Conservation (phyloP, 1,140 invertebrate species). For the Stegodyphus mimosarum region DNA sequence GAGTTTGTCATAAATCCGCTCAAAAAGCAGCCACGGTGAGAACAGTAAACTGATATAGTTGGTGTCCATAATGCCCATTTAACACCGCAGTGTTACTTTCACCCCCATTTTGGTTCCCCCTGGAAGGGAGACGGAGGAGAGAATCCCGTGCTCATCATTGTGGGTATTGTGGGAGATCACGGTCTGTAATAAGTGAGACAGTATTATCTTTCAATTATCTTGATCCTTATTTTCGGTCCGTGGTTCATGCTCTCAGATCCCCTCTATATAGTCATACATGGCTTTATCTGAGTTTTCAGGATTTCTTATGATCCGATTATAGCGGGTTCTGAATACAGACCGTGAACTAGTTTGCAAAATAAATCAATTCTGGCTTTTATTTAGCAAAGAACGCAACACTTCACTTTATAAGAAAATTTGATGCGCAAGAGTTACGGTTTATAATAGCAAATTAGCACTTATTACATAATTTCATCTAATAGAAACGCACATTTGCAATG, state of each 20-base stretch:
- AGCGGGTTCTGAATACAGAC: too few species aligned
- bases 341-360: too few species aligned
- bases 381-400: too few species aligned
- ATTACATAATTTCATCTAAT: too few species aligned
- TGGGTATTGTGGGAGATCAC: constrained; percentile 30
- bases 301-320: too few species aligned
- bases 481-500: too few species aligned
- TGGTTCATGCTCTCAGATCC: not conserved
- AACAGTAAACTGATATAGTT: constrained; percentile 58
- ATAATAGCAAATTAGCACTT: too few species aligned
- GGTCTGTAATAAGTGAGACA: constrained; percentile 11
- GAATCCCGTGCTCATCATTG: not conserved
- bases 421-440: too few species aligned
- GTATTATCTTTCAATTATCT: constrained; percentile 58
- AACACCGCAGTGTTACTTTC: constrained; percentile 20
- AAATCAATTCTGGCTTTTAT: too few species aligned
- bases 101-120: not conserved
- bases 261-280: too few species aligned
- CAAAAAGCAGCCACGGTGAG: constrained; percentile 41
- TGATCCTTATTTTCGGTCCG: constrained; percentile 6
- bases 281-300: too few species aligned
- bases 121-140: not conserved
- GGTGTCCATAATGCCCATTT: constrained; percentile 50
- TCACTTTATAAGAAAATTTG: too few species aligned
- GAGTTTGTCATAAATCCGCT: constrained; percentile 43